Conservation (phyloP, 2,797 vertebrate genomes). For the Dicrostonyx torquatus region DNA sequence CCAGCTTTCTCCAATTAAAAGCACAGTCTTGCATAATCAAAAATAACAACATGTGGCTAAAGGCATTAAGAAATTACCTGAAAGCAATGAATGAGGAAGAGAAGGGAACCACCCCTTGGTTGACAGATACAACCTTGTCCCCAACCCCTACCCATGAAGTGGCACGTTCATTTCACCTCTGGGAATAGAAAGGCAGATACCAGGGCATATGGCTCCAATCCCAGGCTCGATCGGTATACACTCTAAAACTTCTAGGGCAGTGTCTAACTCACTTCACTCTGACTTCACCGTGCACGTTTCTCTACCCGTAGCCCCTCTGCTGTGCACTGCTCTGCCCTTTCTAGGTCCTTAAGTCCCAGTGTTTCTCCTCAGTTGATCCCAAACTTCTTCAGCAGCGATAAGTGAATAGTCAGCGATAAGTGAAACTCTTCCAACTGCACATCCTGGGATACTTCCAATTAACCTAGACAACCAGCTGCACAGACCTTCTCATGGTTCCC, state of each 20-base stretch:
- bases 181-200: neutral
- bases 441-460: too few species aligned
- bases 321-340: neutral
- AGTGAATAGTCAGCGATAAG: neutral
- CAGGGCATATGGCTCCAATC: too few species aligned
- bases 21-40: neutral
- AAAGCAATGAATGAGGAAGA: neutral
- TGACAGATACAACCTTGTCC: neutral
- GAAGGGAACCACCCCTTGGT: neutral
- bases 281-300: neutral
- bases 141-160: neutral
- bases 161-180: neutral
- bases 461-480: neutral
- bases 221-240: too few species aligned
- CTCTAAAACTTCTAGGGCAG: neutral
- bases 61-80: neutral
- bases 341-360: neutral
- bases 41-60: neutral
- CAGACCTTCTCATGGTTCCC: neutral
- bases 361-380: neutral
- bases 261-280: neutral
- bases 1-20: neutral
- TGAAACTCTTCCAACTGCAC: neutral
- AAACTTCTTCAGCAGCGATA: neutral
- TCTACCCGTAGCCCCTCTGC: neutral